These are phyloP conservation scores for Peromyscus attwateri DNA, from an alignment of 2,797 vertebrate genomes.

Conservation along the genomic window DNA sequence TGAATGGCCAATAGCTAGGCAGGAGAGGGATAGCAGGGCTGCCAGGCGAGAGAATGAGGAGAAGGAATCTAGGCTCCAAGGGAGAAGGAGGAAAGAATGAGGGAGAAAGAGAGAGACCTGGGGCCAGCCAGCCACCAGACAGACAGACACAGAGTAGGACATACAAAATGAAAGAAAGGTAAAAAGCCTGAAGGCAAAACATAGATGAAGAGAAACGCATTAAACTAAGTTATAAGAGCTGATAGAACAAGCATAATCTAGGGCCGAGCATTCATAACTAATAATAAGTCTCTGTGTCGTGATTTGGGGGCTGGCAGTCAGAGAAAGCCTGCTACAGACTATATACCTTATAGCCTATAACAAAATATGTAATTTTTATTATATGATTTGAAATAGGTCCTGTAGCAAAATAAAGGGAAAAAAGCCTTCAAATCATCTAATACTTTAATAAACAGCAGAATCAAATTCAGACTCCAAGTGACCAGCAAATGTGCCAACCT, in stretches of 20 bases:
- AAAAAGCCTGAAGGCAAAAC: neutral
- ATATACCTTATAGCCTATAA: neutral
- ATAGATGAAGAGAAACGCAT: neutral
- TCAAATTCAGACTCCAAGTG: neutral
- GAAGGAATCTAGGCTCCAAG: neutral
- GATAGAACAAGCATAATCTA: neutral
- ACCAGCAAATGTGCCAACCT: neutral
- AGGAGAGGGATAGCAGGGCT: neutral
- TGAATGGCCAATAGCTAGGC: neutral
- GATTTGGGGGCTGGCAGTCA: neutral
- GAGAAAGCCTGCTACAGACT: neutral
- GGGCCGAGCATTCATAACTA: neutral
- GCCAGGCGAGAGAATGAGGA: neutral
- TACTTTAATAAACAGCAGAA: neutral
- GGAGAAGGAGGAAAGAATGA: neutral
- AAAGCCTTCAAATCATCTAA: slow-evolving; percentile 39
- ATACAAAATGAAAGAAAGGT: neutral
- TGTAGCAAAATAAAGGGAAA: neutral
- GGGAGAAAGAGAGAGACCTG: neutral
- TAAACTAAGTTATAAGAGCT: neutral
- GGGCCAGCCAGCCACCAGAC: neutral
- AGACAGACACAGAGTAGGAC: neutral
- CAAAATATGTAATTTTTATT: neutral
- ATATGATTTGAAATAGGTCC: slow-evolving; percentile 12
- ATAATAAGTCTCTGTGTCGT: neutral